Base-by-base conservation (phyloP, 2,888 invertebrate species). In the Odontothrips loti region DNA sequence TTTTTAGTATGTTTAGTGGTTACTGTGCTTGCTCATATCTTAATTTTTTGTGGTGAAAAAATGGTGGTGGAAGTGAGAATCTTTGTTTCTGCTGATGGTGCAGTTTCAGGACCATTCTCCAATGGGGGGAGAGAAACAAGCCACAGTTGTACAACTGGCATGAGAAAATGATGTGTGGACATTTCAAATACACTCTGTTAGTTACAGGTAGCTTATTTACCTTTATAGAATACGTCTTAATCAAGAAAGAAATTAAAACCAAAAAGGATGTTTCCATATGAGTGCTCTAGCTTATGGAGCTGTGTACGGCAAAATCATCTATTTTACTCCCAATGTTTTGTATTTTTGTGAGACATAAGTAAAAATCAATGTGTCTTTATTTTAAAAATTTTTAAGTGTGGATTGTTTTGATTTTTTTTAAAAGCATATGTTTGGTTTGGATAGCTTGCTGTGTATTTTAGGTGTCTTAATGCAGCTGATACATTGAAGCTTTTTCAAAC, bases 251-350 rank as follows among this genome's bases (percentile, higher is more conserved):
- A 20, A 17, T 17, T 11, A 20, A n/a, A 20, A 4, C 23, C 23
- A 9, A 75, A n/a, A 27, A 75, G 23, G 68, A 75, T 12, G 8
- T 68, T 75, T 75, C 68, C 68, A 75, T 75, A 27, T 75, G 23
- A 75, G 68, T 23, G n/a, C 12, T 23, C 11, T 75, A 27, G 23
- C 27, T 58, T 15, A 58, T 58, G 20, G 58, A 58, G 58, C 58
- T 15, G 58, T 58, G 15, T 15, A 23, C 23, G 27, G 68, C 27
- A 75, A 75, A 75, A 75, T 75, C 10, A 27, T 8, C 27, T 23
- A 23, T 75, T 75, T 75, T 75, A 58, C 17, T n/a, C n/a, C 15
- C 58, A 58, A 58, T 58, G 23, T 75, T 75, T 75, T 75, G 68
- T 75, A 75, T 75, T 75, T 75, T 75, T 75, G 27, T 75, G 68